A percentile compares a stretch with the other conserved stretches of the same genome.
Evolutionary conservation across 2,888 invertebrate species (phyloP).

Genomic region (Epinotia demarniana): DNA sequence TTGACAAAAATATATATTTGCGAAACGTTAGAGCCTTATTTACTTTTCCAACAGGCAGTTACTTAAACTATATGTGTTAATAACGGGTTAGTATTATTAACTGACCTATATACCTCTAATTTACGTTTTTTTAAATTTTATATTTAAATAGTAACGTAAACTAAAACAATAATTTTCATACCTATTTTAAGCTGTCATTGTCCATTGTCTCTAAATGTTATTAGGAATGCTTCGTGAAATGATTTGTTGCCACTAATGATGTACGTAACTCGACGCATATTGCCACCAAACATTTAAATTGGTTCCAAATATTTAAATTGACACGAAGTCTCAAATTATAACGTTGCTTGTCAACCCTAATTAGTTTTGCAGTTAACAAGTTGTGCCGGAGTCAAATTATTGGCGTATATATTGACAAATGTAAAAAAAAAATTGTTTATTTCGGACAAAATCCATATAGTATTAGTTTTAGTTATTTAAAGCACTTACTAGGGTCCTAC

Average conservation of each 20-base stretch:
- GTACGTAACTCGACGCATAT: conserved; percentile 31
- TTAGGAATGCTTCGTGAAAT: background rate
- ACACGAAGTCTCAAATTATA: conserved; percentile 38
- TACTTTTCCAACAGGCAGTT: too few relatives aligned
- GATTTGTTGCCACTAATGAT: conserved; percentile 31
- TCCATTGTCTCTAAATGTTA: background rate
- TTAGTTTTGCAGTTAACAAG: conserved; percentile 28
- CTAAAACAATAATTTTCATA: background rate
- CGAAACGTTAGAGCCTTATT: too few relatives aligned
- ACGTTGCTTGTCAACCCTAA: conserved; percentile 34
- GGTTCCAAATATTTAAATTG: conserved; percentile 32
- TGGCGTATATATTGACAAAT: background rate
- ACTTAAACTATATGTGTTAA: too few relatives aligned
- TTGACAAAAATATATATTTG: too few relatives aligned
- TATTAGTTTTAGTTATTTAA: too few relatives aligned
- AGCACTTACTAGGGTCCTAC: background rate
- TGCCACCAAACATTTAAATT: conserved; percentile 31
- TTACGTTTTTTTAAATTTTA: background rate
- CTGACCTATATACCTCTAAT: background rate
- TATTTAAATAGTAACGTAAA: background rate
- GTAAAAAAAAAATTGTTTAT: too few relatives aligned
- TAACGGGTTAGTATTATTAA: too few relatives aligned
- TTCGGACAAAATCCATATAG: too few relatives aligned
- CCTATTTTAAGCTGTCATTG: too few relatives aligned
- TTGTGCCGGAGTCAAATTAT: background rate